These are phyloP conservation scores for Miichthys miiuy DNA, from an alignment of 2,797 vertebrate species.

Conservation along the genomic window DNA sequence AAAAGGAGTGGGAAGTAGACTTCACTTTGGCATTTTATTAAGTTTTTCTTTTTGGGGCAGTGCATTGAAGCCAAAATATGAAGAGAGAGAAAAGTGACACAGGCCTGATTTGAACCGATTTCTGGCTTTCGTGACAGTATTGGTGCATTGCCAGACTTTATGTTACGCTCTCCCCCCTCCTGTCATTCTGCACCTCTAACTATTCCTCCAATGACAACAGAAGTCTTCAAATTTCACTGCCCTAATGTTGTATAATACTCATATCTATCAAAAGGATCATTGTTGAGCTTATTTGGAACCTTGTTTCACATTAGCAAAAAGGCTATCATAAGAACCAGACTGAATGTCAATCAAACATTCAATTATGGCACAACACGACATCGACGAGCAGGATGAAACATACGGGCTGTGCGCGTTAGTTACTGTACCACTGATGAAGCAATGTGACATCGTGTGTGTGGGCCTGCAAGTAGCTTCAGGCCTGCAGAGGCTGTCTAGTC, in stretches of 20 bases:
- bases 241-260: slow-evolving; percentile 20
- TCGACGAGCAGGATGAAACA: slow-evolving; percentile 51
- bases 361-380: slow-evolving; percentile 59
- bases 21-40: slow-evolving; percentile 64
- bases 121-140: slow-evolving; percentile 27
- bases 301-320: slow-evolving; percentile 56
- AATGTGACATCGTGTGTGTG: slow-evolving; percentile 79
- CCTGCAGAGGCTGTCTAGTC: slow-evolving; percentile 74
- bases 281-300: slow-evolving; percentile 42
- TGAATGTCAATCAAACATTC: slow-evolving; percentile 68
- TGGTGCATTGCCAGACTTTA: slow-evolving; percentile 29
- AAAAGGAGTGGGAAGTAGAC: slow-evolving; percentile 44
- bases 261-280: slow-evolving; percentile 24
- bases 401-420: slow-evolving; percentile 64
- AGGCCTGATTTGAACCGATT: slow-evolving; percentile 48
- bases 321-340: slow-evolving; percentile 46
- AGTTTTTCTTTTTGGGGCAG: slow-evolving; percentile 18
- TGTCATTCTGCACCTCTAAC: slow-evolving; percentile 43
- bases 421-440: slow-evolving; percentile 74
- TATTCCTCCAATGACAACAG: slow-evolving; percentile 46
- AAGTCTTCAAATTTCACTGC: slow-evolving; percentile 21
- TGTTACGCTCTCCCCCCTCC: slow-evolving; percentile 29
- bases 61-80: slow-evolving; percentile 50
- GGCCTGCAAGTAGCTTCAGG: slow-evolving; percentile 68
- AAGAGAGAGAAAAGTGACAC: slow-evolving; percentile 48